Conservation (phyloP, 2,113 vertebrate genomes). For the Cynopterus brachyotis region DNA sequence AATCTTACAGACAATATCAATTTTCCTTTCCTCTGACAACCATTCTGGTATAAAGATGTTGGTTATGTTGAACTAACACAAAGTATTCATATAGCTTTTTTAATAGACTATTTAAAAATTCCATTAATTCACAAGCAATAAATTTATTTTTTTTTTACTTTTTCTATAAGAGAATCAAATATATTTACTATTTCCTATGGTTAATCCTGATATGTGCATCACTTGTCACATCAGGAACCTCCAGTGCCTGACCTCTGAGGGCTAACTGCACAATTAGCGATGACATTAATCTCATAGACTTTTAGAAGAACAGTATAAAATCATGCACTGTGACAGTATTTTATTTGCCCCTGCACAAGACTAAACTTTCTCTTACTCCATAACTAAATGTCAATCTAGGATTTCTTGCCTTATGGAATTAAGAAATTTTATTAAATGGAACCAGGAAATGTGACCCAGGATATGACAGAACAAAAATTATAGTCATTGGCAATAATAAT, state of each 20-base stretch:
- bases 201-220: not conserved
- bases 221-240: not conserved
- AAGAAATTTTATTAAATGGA: constrained; percentile 38
- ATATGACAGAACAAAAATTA: not conserved
- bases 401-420: constrained; percentile 42
- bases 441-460: not conserved
- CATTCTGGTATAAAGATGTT: not conserved
- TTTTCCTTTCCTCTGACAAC: not conserved
- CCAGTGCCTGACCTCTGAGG: not conserved
- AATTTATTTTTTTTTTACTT: not conserved
- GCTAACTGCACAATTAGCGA: not conserved
- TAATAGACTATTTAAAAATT: not conserved
- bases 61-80: not conserved
- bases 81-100: constrained; percentile 2
- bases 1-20: not conserved
- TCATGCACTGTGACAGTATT: not conserved
- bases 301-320: not conserved
- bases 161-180: not conserved
- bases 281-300: not conserved
- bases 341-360: not conserved
- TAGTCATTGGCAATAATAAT: not conserved
- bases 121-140: not conserved
- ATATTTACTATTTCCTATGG: not conserved
- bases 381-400: constrained; percentile 24
- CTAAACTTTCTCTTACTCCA: not conserved